Percentiles rank a stretch among this genome's conserved stretches.
Conservation (phyloP, 2,888 invertebrate genomes). For the Hydrotaea diabolus region DNA sequence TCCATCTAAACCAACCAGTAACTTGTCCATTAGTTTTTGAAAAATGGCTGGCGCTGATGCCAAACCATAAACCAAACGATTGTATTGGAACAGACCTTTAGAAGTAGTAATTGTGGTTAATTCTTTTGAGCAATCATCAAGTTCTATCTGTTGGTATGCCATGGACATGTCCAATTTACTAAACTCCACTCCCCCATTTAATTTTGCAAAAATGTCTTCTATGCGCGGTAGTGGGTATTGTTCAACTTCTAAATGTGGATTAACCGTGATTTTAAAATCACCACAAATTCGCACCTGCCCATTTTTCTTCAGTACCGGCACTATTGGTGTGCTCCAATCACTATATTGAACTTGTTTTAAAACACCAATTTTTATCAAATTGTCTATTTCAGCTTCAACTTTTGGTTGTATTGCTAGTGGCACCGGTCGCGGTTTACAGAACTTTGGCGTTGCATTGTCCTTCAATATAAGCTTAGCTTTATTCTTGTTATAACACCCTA, state of each 20-base stretch:
- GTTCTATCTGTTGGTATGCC: no score
- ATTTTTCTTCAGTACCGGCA: no score
- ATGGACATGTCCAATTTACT: no score
- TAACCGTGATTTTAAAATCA: no score
- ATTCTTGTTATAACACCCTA: no score
- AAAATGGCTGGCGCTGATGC: not conserved
- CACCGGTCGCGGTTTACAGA: no score
- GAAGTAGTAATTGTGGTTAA: no score
- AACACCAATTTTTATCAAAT: not conserved
- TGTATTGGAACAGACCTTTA: not conserved
- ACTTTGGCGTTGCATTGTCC: no score
- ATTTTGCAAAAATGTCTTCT: not conserved
- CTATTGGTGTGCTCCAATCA: no score
- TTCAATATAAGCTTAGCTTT: no score
- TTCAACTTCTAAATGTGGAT: not conserved
- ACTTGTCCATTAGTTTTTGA: not conserved
- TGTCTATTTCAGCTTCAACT: not conserved
- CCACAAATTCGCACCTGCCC: not conserved
- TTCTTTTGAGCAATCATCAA: no score
- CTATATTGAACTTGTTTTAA: not conserved
- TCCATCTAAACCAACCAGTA: not conserved
- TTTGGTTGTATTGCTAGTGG: no score
- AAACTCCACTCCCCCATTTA: not conserved
- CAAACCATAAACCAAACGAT: not conserved
- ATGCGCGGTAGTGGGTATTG: not conserved